These are phyloP conservation scores for Emydocephalus ijimae DNA, from an alignment of 2,113 vertebrate species.

Conservation along the genomic window DNA sequence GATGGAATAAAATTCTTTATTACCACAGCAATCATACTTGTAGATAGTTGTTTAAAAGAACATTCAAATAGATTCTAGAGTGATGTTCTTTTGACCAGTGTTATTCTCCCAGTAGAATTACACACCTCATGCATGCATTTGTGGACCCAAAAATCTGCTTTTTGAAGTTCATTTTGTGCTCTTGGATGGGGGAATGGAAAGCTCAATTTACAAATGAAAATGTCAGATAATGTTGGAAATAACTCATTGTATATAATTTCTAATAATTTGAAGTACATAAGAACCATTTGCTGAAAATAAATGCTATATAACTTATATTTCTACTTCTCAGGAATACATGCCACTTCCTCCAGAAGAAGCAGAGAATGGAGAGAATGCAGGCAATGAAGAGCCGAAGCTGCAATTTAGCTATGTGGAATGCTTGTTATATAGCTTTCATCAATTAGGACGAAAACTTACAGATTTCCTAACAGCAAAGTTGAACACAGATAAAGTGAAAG, in stretches of 20 bases:
- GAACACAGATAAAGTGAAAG: slow-evolving; percentile 92
- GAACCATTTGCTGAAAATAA: background rate
- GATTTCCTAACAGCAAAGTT: slow-evolving; percentile 95
- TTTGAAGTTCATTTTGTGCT: background rate
- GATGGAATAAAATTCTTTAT: background rate
- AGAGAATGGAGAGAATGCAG: slow-evolving; percentile 91
- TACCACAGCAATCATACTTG: background rate
- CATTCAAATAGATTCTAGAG: background rate
- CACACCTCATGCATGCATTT: background rate
- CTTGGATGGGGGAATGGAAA: background rate
- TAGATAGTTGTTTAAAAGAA: background rate
- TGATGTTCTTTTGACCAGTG: background rate
- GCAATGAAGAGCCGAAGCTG: slow-evolving; percentile 90
- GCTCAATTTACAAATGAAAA: background rate
- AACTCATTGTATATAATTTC: background rate
- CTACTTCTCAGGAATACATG: slow-evolving; percentile 85
- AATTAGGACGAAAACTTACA: slow-evolving; percentile 92
- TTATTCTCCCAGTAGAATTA: background rate
- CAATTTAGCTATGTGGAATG: slow-evolving; percentile 98
- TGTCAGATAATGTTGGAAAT: background rate
- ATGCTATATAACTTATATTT: background rate
- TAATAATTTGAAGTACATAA: background rate
- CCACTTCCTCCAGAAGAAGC: slow-evolving; percentile 93
- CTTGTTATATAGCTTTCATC: slow-evolving; percentile 93
- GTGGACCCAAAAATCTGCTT: background rate